Base-by-base conservation (phyloP, 2,888 invertebrate species). In the Sepiola atlantica region DNA sequence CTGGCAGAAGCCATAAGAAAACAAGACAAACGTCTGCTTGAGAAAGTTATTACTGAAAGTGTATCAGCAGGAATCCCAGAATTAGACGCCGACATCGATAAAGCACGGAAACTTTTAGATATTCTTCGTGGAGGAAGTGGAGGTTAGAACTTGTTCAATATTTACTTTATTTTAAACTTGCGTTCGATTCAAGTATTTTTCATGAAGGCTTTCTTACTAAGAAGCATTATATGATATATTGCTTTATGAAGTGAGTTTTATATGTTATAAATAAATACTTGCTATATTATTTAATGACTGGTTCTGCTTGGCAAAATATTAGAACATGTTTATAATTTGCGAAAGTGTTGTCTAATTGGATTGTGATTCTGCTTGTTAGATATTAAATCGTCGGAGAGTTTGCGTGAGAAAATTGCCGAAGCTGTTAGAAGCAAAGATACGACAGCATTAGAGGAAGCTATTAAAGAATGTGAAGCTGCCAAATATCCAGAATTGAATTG, bases 391-490 rank as follows among this genome's bases (percentile, higher is more conserved):
- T 14, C 45, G 16, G 45, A 16, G 45, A 92, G 14, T 54, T 24
- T 92, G 24, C 92, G 92, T 28, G 92, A 92, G 14, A 20, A 92
- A 45, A 28, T 92, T 10, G n/a, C 35, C 12, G 24, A 45, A 4
- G 92, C 92, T 24, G 14, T 35, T 14, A 35, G 21, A 92, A 6
- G 3, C 35, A 35, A 92, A 21, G 92, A 45, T n/a, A 24, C 14
- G 28, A n/a, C 18, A 18, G 45, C 45, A 3, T 45, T 92, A 45
- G 6, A 92, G 16, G 21, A 45, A 92, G 92, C 54, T 24, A 92
- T 92, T 92, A 18, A 21, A n/a, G 92, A 92, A 92, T 45, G 45
- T 45, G 92, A 92, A 45, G 92, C 92, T 45, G 92, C 92, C 6
- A 54, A 35, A 45, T 92, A 92, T 16, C 92, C 92, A n/a, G 92